Evolutionary conservation across 2,113 vertebrate species (phyloP).

Genomic region (Theristicus caerulescens): DNA sequence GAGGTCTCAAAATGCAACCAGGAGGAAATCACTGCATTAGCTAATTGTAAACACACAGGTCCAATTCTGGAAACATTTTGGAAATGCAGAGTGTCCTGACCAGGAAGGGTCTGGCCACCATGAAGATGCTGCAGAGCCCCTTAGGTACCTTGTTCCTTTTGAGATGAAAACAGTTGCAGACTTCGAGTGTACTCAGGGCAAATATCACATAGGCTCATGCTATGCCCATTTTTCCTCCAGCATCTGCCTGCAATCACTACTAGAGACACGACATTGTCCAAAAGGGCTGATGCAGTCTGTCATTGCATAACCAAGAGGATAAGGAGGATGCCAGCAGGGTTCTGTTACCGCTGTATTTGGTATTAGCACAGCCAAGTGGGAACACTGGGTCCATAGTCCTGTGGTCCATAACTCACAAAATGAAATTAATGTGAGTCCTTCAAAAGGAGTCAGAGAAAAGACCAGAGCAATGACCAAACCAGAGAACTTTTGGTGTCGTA

Average conservation of each 20-base stretch:
- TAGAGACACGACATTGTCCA: background rate
- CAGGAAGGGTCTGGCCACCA: background rate
- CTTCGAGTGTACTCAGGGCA: fast-evolving
- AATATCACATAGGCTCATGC: fast-evolving
- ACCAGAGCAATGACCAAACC: background rate
- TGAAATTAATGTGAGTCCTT: fast-evolving
- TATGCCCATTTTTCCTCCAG: background rate
- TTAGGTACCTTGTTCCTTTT: background rate
- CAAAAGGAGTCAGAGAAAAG: background rate
- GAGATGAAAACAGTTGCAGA: background rate
- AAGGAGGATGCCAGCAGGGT: fast-evolving
- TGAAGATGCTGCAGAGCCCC: background rate
- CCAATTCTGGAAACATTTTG: background rate
- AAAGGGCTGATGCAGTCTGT: too few relatives aligned
- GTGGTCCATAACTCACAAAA: background rate
- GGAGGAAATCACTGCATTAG: background rate
- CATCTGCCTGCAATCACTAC: background rate
- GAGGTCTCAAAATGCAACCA: background rate
- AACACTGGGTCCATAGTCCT: fast-evolving
- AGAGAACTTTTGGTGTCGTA: fast-evolving
- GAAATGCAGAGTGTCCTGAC: background rate
- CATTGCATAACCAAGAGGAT: fast-evolving
- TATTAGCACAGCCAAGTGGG: background rate
- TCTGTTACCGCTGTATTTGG: background rate
- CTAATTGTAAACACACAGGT: background rate